These are phyloP conservation scores for Drymonia ruficornis DNA, from an alignment of 2,888 invertebrate genomes.

Conservation along the genomic window DNA sequence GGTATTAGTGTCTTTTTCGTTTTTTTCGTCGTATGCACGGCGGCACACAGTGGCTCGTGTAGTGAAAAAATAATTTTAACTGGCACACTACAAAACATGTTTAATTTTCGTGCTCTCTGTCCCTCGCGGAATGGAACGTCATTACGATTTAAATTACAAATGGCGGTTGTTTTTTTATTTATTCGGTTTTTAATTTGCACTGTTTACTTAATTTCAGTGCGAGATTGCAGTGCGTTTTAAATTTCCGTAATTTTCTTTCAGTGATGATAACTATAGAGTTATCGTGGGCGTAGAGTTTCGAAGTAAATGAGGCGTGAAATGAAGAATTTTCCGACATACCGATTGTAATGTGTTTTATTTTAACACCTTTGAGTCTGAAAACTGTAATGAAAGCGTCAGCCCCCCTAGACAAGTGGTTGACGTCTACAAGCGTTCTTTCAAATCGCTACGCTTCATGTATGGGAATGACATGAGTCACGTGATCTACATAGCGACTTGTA, in stretches of 20 bases:
- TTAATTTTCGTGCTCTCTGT: conserved; percentile 83
- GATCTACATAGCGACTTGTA: too few relatives aligned
- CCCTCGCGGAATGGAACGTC: conserved; percentile 80
- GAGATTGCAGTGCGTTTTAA: conserved; percentile 40
- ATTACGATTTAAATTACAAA: conserved; percentile 83
- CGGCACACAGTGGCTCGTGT: conserved; percentile 69
- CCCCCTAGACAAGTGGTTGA: too few relatives aligned
- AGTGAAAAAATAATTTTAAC: conserved; percentile 83
- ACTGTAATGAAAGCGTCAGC: too few relatives aligned
- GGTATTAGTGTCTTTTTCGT: conserved; percentile 77
- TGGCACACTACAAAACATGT: conserved; percentile 80
- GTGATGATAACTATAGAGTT: conserved; percentile 7
- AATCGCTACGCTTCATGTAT: too few relatives aligned
- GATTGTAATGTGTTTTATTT: neutral
- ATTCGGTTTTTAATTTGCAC: conserved; percentile 72
- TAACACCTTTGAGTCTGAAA: neutral
- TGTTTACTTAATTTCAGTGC: conserved; percentile 64
- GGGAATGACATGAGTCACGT: too few relatives aligned
- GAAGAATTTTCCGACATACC: neutral
- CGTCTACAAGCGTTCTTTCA: too few relatives aligned
- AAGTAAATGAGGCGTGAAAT: conserved; percentile 4
- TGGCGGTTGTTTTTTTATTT: conserved; percentile 71
- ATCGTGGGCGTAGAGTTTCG: neutral
- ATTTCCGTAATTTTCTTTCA: conserved; percentile 21
- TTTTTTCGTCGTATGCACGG: conserved; percentile 58